Conservation (phyloP, 2,888 invertebrate genomes). For the Patella depressa region DNA sequence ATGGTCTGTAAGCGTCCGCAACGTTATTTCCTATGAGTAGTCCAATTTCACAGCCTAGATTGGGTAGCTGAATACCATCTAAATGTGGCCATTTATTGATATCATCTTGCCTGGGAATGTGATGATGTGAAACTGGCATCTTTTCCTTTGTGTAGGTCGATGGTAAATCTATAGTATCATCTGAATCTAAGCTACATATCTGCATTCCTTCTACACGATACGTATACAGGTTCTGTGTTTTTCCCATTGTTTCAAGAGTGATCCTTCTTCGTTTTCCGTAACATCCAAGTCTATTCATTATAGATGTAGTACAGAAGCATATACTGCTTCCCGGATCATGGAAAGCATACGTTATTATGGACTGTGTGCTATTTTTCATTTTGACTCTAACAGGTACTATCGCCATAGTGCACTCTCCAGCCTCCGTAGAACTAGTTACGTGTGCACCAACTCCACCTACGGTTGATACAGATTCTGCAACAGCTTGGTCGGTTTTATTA, state of each 20-base stretch:
- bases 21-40: neutral
- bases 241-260: constrained; percentile 19
- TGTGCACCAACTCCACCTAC: no score
- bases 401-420: constrained; percentile 19
- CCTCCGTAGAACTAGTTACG: no score
- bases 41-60: neutral
- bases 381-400: constrained; percentile 24
- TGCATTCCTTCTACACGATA: neutral
- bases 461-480: no score
- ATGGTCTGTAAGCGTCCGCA: neutral
- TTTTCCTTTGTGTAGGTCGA: neutral
- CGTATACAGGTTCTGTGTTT: neutral
- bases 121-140: neutral
- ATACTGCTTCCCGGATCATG: constrained; percentile 23
- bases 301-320: constrained; percentile 14
- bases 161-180: neutral
- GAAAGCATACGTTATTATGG: constrained; percentile 21
- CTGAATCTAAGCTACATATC: neutral
- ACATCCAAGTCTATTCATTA: neutral
- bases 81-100: constrained; percentile 6
- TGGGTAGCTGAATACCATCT: neutral
- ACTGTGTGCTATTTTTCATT: neutral
- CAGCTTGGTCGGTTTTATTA: no score
- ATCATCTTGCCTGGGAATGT: neutral
- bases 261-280: constrained; percentile 15